Percentiles rank a stretch among this genome's conserved stretches.
These are phyloP conservation scores for Leucopsar rothschildi DNA, from an alignment of 2,113 vertebrate genomes.

Conservation along the genomic window DNA sequence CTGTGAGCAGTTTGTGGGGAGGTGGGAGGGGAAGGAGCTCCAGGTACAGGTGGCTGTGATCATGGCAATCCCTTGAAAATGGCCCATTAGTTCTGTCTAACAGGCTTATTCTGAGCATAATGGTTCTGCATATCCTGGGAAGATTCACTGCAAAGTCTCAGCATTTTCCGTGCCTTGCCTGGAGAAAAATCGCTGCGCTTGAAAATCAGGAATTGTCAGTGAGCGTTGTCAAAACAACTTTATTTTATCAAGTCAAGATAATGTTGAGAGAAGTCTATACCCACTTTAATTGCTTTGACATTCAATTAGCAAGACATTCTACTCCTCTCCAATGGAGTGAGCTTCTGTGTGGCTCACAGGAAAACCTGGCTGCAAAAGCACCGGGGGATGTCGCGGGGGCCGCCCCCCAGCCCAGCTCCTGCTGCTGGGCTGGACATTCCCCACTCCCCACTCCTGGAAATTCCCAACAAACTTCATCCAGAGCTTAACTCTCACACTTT, in stretches of 20 bases:
- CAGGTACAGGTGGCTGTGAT: not conserved
- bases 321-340: slow-evolving; percentile 40
- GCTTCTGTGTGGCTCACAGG: slow-evolving; percentile 34
- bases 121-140: not conserved
- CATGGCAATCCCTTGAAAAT: not conserved
- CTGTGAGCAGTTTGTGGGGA: not conserved
- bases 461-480: not conserved
- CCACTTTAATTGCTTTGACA: slow-evolving; percentile 65
- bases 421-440: not conserved
- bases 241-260: slow-evolving; percentile 63
- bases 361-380: slow-evolving; percentile 11
- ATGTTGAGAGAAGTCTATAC: slow-evolving; percentile 51
- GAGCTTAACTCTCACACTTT: not conserved
- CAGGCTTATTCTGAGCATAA: not conserved
- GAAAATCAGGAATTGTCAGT: slow-evolving; percentile 36
- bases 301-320: slow-evolving; percentile 66
- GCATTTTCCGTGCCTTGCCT: not conserved
- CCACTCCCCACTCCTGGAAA: not conserved
- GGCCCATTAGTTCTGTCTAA: not conserved
- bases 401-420: not conserved
- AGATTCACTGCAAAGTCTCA: not conserved
- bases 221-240: slow-evolving; percentile 63
- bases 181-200: not conserved
- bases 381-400: not conserved
- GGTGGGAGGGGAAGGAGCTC: not conserved